phyloP scores from a whole-genome alignment of 2,888 invertebrate species.

The Minunthozetes semirufus region DNA sequence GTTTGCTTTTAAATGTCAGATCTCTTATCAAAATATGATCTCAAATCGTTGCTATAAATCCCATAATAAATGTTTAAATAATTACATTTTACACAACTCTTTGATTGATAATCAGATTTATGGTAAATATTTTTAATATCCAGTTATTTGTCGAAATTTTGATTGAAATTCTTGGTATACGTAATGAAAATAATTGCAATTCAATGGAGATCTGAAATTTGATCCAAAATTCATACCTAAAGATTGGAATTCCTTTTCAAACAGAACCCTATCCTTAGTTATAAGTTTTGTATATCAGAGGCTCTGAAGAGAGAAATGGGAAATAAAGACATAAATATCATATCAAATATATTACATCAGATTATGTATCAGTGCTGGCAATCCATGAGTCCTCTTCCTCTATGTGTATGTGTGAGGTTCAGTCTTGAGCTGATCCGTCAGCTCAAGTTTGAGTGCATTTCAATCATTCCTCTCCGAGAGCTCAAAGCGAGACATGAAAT shows the following conservation, averaged over 20 bases:
- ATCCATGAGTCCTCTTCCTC: background rate
- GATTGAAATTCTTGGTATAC: background rate
- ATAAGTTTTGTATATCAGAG: no score
- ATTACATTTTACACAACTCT: no score
- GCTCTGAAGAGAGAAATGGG: background rate
- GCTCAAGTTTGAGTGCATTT: constrained; percentile 9
- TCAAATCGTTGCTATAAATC: no score
- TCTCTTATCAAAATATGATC: no score
- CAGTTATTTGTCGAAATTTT: background rate
- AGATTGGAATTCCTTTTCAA: background rate
- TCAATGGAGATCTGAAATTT: background rate
- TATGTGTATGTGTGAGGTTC: background rate
- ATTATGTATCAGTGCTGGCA: background rate
- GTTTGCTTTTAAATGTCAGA: background rate
- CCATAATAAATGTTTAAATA: no score
- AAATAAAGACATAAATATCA: background rate
- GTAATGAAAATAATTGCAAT: background rate
- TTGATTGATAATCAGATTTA: no score
- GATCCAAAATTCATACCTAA: background rate
- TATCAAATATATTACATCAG: background rate
- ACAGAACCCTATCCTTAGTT: no score
- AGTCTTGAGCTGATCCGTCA: background rate
- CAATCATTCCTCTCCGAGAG: background rate
- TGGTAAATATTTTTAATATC: no score
- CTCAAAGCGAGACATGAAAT: no score